Conservation (phyloP, 37 sponge, comb jelly and placozoan genomes). For the Halisarca cf. caerulea region DNA sequence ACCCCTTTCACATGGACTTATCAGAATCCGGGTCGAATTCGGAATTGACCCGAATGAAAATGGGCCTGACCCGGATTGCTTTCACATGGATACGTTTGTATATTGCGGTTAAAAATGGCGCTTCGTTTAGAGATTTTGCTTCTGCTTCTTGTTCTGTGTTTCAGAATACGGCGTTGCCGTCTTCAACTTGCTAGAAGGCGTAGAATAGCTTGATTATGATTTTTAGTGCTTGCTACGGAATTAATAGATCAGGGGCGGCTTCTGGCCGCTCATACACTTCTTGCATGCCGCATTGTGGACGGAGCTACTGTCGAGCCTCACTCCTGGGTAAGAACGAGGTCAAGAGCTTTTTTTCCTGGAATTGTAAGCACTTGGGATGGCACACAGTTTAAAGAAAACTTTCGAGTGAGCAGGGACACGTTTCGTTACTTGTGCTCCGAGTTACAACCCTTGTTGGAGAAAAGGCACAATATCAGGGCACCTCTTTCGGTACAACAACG, state of each 20-base stretch:
- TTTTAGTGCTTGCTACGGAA: background rate
- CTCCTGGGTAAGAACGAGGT: background rate
- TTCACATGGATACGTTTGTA: background rate
- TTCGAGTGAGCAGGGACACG: background rate
- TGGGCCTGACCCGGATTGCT: background rate
- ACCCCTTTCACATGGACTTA: background rate
- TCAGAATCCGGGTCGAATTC: background rate
- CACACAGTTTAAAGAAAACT: background rate
- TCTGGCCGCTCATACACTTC: background rate
- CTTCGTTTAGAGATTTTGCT: background rate
- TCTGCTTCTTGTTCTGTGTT: background rate
- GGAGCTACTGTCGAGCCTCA: background rate
- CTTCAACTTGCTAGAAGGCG: background rate
- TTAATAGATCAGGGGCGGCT: background rate
- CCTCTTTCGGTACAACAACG: background rate
- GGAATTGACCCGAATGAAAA: background rate
- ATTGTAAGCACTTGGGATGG: background rate
- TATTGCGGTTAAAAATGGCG: background rate
- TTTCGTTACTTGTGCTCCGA: background rate
- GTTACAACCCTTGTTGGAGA: background rate
- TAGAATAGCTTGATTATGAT: background rate
- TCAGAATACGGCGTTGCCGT: background rate
- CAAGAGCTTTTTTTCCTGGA: background rate
- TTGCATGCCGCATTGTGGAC: background rate
- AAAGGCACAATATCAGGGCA: background rate